Evolutionary conservation across 2,888 invertebrate genomes (phyloP).

Genomic region (Netelia fuscicornis): DNA sequence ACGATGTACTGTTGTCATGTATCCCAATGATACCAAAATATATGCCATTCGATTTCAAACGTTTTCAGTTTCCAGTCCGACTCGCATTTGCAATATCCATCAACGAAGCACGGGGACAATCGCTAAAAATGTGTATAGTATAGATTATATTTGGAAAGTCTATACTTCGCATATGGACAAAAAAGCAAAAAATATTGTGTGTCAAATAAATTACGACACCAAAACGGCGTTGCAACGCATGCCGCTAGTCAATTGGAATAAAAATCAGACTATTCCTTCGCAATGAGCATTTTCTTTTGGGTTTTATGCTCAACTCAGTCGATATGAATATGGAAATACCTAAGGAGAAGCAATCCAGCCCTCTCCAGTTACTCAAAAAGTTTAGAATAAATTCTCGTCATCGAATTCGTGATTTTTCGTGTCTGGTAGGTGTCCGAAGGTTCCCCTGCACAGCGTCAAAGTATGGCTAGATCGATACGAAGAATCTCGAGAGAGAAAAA

Average conservation of each 20-base stretch:
- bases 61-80: no score
- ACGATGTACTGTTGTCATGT: no score
- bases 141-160: no score
- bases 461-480: slow-evolving; percentile 22
- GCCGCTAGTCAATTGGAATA: not conserved
- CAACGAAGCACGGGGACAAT: no score
- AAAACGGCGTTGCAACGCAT: no score
- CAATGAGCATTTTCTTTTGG: slow-evolving; percentile 39
- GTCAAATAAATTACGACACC: no score
- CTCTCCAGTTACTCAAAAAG: slow-evolving; percentile 22
- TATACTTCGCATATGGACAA: no score
- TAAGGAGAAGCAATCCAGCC: slow-evolving; percentile 13
- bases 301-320: slow-evolving; percentile 41
- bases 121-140: no score
- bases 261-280: slow-evolving; percentile 10
- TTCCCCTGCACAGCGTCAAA: slow-evolving; percentile 50
- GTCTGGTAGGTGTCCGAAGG: slow-evolving; percentile 41
- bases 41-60: no score
- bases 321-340: slow-evolving; percentile 54
- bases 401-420: slow-evolving; percentile 55
- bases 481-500: not conserved
- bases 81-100: no score
- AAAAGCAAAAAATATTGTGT: no score
- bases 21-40: no score
- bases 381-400: not conserved